Conservation (phyloP, 2,888 invertebrate genomes). For the Chironomus tentans region DNA sequence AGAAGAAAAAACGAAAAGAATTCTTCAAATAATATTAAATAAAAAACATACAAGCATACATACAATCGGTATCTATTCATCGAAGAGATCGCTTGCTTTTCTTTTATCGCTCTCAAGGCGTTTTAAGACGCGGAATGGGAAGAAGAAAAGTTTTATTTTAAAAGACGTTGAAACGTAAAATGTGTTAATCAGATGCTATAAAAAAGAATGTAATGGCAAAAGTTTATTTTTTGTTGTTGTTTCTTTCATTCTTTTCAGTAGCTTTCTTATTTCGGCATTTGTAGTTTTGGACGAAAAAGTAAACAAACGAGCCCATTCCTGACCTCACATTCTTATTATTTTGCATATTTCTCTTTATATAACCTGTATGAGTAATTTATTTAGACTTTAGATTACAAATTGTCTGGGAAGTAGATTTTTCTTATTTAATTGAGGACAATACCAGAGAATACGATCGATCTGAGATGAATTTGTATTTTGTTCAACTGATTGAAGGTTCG, state of each 20-base stretch:
- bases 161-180: constrained; percentile 8
- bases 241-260: neutral
- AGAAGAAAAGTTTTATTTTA: neutral
- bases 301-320: constrained; percentile 10
- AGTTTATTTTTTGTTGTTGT: neutral
- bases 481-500: too few species aligned
- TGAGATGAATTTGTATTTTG: too few species aligned
- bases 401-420: too few species aligned
- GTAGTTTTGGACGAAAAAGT: neutral
- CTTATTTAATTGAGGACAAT: too few species aligned
- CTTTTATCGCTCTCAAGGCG: neutral
- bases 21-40: neutral
- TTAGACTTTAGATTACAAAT: too few species aligned
- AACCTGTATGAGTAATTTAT: too few species aligned
- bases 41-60: too few species aligned
- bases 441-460: too few species aligned
- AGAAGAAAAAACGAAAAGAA: neutral
- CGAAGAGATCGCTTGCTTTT: neutral
- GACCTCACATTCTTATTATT: neutral
- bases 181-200: constrained; percentile 25
- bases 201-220: constrained; percentile 20
- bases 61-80: constrained; percentile 9
- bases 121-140: too few species aligned
- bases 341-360: too few species aligned
- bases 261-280: neutral